Conservation (phyloP, 1,140 invertebrate genomes). For the Dinoponera quadriceps region DNA sequence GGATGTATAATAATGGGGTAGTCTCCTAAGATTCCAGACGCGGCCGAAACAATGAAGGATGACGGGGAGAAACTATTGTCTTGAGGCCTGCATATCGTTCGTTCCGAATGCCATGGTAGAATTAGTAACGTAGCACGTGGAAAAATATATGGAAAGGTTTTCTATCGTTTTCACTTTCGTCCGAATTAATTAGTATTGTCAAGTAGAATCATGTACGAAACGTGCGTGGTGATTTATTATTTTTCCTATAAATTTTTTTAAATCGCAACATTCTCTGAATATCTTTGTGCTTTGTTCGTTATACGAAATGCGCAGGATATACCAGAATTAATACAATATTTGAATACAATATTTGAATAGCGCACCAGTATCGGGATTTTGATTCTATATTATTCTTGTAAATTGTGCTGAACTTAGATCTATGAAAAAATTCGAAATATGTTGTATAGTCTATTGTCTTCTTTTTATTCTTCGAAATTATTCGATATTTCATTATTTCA, state of each 20-base stretch:
- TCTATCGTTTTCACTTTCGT: neutral
- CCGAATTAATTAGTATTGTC: neutral
- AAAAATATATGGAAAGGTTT: conserved; percentile 2
- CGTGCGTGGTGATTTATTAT: no score
- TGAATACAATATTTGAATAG: no score
- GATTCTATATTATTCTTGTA: no score
- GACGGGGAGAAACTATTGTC: conserved; percentile 66
- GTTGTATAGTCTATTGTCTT: no score
- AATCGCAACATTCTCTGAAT: neutral
- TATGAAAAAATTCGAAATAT: no score
- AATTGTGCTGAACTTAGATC: no score
- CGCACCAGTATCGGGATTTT: no score
- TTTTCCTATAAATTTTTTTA: no score
- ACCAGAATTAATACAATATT: no score
- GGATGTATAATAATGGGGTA: conserved; percentile 74
- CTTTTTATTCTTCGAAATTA: no score
- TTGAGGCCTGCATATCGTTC: conserved; percentile 54
- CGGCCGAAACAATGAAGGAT: conserved; percentile 72
- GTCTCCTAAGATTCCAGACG: conserved; percentile 73
- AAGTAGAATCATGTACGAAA: neutral
- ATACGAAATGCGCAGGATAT: no score
- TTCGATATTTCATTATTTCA: no score
- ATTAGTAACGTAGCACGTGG: conserved; percentile 31
- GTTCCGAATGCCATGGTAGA: conserved; percentile 64
- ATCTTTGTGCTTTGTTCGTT: neutral